These are phyloP conservation scores for Aptenodytes patagonicus DNA, from an alignment of 2,113 vertebrate species.

Conservation along the genomic window DNA sequence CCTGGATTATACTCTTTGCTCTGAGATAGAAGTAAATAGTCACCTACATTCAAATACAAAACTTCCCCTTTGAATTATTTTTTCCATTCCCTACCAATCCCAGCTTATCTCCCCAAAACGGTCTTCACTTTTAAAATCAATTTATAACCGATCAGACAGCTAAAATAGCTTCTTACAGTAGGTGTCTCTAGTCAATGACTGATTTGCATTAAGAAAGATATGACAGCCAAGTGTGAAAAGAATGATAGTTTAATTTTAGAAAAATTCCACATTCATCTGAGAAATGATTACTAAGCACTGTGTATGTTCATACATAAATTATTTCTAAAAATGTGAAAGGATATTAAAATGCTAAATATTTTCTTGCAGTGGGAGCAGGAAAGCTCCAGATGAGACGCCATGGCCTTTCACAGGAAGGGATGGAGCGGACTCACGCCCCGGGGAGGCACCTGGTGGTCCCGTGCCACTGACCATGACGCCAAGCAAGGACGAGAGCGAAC, in stretches of 20 bases:
- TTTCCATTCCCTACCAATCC: slow-evolving; percentile 31
- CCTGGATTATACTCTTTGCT: not conserved
- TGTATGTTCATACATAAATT: slow-evolving; percentile 61
- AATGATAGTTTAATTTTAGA: slow-evolving; percentile 70
- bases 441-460: not conserved
- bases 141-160: slow-evolving; percentile 54
- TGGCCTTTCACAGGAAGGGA: not conserved
- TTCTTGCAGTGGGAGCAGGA: not conserved
- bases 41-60: slow-evolving; percentile 7
- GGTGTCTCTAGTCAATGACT: slow-evolving; percentile 67
- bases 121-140: slow-evolving; percentile 53
- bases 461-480: not conserved
- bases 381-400: not conserved
- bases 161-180: slow-evolving; percentile 66
- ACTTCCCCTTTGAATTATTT: slow-evolving; percentile 26
- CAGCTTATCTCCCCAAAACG: not conserved
- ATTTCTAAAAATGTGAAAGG: slow-evolving; percentile 51
- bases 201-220: slow-evolving; percentile 66
- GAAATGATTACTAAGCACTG: slow-evolving; percentile 70
- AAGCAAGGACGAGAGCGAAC: fast-evolving
- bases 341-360: slow-evolving; percentile 60
- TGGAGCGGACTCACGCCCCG: fast-evolving
- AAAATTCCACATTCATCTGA: slow-evolving; percentile 58
- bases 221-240: slow-evolving; percentile 65
- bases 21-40: not conserved